phyloP scores from a whole-genome alignment of 2,888 invertebrate species.

The Ametastegia equiseti region DNA sequence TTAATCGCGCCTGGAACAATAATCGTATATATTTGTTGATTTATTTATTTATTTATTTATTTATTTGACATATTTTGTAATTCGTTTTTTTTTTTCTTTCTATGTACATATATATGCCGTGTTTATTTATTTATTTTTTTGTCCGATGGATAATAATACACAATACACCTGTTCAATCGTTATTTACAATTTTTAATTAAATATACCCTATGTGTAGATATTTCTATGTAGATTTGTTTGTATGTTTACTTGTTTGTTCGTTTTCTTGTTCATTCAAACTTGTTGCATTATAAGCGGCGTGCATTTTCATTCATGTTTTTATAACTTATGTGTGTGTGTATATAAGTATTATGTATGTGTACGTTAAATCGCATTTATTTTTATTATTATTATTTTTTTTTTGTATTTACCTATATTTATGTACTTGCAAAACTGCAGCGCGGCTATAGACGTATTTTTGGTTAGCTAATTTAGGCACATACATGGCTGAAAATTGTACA shows the following conservation, averaged over 20 bases:
- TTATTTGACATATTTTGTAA: not conserved
- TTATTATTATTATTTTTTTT: not conserved
- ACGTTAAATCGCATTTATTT: too few species aligned
- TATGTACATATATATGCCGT: constrained; percentile 43
- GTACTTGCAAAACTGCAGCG: constrained; percentile 14
- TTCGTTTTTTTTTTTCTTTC: not conserved
- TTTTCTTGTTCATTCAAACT: too few species aligned
- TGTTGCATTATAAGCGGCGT: too few species aligned
- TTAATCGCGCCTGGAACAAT: constrained; percentile 27
- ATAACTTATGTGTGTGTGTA: not conserved
- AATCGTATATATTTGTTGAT: not conserved
- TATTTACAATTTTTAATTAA: not conserved
- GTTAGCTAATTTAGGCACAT: constrained; percentile 66
- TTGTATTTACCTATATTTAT: not conserved
- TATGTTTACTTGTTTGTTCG: too few species aligned
- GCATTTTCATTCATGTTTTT: not conserved
- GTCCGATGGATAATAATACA: not conserved
- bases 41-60: not conserved
- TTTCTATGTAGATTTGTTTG: too few species aligned
- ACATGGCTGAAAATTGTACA: constrained; percentile 62
- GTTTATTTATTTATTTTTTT: not conserved
- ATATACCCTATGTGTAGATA: too few species aligned
- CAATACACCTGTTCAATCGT: constrained; percentile 29
- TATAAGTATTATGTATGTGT: not conserved
- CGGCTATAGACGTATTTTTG: constrained; percentile 41